Base-by-base conservation (phyloP, 2,797 vertebrate genomes). In the Tympanoctomys barrerae region DNA sequence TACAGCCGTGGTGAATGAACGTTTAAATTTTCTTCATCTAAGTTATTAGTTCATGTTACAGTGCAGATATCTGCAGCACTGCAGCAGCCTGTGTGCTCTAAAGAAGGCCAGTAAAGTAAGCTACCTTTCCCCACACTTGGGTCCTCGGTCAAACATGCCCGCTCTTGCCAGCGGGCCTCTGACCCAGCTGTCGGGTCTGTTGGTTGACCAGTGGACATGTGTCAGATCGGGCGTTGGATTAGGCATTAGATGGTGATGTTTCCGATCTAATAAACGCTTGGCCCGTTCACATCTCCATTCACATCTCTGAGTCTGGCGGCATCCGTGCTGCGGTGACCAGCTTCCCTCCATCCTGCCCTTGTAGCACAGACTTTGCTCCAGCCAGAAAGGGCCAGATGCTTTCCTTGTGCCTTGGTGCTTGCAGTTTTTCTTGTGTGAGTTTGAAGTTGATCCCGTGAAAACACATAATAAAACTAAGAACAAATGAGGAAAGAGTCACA, bases 61-160 rank as follows among this genome's bases (percentile, higher is more conserved):
- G 11, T 73, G 70, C 70, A 73, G 36, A 39, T 73, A 73, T 12
- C 16, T 21, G 19, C 9, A 49, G 1, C 39, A 61, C 5, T 77
- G 57, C 14, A n/a, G 9, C 59, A 8, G 24, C 16, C n/a, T 42
- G 8, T 10, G 8, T 49, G 10, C 11, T 3, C 46, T 31, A 24
- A 39, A 83, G n/a, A 39, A 31, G 19, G 42, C 36, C 28, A 78
- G 1, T 54, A 59, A 36, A 54, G 24, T n/a, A 52, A 22, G 49
- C 24, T 75, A 8, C 19, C 13, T 19, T 26, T 31, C 4, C 26
- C 7, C 0, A 0, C 13, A 6, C 39, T 59, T 61, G 31, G 28
- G 13, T 18, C 54, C 54, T 39, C 0, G 1, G 16, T 59, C 77
- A 31, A 2, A 14, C 5, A 6, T 70, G 24, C 36, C 49, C 61